phyloP scores from a whole-genome alignment of 2,113 vertebrate species.

The Nannospalax galili region DNA sequence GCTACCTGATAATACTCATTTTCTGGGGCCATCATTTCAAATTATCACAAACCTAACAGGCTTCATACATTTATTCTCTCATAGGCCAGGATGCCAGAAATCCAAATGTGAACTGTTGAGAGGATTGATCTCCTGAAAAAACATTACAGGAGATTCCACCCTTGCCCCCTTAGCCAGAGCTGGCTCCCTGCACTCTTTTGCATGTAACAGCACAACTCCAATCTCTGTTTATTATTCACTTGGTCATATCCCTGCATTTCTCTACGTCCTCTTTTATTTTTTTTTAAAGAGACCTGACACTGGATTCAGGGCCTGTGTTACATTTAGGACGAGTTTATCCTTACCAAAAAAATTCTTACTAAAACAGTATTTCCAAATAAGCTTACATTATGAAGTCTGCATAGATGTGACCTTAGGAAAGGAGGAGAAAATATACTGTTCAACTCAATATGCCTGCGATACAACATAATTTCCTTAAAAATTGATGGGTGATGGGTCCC shows the following conservation, averaged over 20 bases:
- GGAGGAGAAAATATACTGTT: neutral
- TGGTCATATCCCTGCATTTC: neutral
- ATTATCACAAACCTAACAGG: neutral
- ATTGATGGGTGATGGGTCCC: neutral
- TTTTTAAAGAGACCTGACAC: neutral
- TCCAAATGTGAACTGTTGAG: neutral
- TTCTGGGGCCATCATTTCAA: neutral
- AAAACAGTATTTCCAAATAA: neutral
- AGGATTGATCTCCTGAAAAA: neutral
- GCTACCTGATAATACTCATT: neutral
- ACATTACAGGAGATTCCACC: neutral
- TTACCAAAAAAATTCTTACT: constrained; percentile 19
- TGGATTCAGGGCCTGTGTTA: neutral
- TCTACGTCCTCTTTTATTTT: neutral
- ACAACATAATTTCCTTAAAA: neutral
- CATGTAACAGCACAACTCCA: neutral
- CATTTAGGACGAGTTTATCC: neutral
- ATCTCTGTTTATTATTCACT: neutral
- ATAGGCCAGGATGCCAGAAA: neutral
- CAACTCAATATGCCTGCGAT: neutral
- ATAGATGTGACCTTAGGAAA: neutral
- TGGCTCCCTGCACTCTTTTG: neutral
- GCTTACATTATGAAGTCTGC: neutral
- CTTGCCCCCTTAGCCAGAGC: neutral
- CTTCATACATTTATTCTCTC: neutral